Base-by-base conservation (phyloP, 2,797 vertebrate species). In the Falco novaeseelandiae region DNA sequence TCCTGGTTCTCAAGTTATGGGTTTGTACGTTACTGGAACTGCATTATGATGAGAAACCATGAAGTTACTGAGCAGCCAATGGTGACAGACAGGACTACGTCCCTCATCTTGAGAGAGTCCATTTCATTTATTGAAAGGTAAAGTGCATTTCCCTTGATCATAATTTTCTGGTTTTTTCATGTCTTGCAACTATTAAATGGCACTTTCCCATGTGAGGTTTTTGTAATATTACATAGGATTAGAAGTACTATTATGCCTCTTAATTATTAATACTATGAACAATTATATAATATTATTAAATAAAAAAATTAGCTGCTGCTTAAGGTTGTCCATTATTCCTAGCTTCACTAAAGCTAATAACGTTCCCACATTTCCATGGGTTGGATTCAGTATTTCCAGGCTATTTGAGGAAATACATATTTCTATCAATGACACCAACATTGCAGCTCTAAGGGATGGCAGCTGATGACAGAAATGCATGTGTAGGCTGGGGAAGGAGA, bases 21-120 rank as follows among this genome's bases (percentile, higher is more conserved):
- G 29, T 97, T 98, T 66, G 51, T 99, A 10, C 77, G 62, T 6
- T 98, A 97, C 40, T 99, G 99, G 90, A 99, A 99, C 96, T 99
- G 99, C 96, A 98, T 99, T 76, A 88, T 99, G 84, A 99, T 99
- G 99, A 98, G 98, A 87, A 98, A 99, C 93, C 97, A 98, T 8
- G 96, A 97, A 23, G 97, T 99, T 88, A 95, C 99, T 2, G 98
- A 99, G 89, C 99, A 99, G 96, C 99, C 99, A 29, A 97, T 99
- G 98, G 95, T 94, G 20, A 46, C 98, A 57, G 96, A 98, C 12
- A 98, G 97, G 4, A 78, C 98, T 21, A 96, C 98, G 0, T 27
- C 89, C 4, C 98, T 98, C 81, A 62, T 99, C 25, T 96, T 99
- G 81, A 93, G 12, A 29, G 99, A 99, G 77, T 98, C 98, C 1